Base-by-base conservation (phyloP, 2,797 vertebrate species). In the Ceryle rudis region DNA sequence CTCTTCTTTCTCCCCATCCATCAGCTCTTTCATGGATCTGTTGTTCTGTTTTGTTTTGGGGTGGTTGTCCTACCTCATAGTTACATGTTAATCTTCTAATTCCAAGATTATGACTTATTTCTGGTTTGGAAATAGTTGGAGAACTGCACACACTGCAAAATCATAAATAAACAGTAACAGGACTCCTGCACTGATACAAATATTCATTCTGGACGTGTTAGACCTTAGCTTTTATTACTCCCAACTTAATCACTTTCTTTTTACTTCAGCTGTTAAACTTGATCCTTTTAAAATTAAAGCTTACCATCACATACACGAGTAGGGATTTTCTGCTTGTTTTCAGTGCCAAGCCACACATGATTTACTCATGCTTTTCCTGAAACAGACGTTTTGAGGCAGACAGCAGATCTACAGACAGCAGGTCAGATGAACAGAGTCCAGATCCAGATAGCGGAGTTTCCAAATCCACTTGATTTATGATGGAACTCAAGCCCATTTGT, bases 371-470 rank as follows among this genome's bases (percentile, higher is more conserved):
- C 19, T 73, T 89, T 92, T 79, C 64, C 52, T 71, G 58, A 90
- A 95, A 49, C 41, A 91, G 87, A 78, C 1, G 0, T 65, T 90
- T 61, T 78, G 54, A 86, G 82, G 33, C 64, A 90, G 31, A 70
- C 9, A 92, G 46, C 58, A 82, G 73, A 89, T 89, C 91, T 94
- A 77, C 29, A 79, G 65, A 46, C 70, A 95, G 61, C 52, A 83
- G 72, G 19, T 88, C 62, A 35, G 60, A 88, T 54, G 44, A 91
- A 93, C 22, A 46, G 6, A 74, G 54, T 82, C 60, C 55, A 82
- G 85, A 81, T 71, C 52, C 52, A 23, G 31, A 65, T n/a, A 64
- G 12, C 2, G 1, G 6, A 12, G 9, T 66, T 89, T 77, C 80
- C 75, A 91, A 74, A 81, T 37, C 29, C 6, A 11, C 25, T 81